Evolutionary conservation across 2,113 vertebrate species (phyloP).

Genomic region (Mustelus asterias): DNA sequence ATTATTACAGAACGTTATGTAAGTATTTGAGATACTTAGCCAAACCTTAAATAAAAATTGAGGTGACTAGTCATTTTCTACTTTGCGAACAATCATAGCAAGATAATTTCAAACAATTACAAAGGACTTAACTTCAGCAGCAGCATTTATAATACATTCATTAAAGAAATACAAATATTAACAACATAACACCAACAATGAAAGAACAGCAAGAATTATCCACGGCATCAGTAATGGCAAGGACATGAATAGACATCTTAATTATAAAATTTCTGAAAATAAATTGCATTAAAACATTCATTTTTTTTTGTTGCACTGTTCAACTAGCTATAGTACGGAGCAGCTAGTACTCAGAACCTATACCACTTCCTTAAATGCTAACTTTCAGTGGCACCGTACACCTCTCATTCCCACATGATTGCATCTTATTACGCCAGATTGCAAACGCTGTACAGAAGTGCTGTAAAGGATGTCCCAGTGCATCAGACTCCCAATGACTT

Average conservation of each 20-base stretch:
- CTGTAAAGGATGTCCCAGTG: neutral
- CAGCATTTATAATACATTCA: neutral
- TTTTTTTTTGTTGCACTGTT: neutral
- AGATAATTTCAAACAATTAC: neutral
- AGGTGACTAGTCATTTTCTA: neutral
- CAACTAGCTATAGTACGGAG: neutral
- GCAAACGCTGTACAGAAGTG: neutral
- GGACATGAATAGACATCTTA: neutral
- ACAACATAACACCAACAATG: no score
- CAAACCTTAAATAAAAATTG: neutral
- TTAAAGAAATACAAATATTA: neutral
- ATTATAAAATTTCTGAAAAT: neutral
- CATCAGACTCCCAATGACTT: neutral
- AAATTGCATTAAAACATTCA: neutral
- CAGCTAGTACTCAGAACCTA: neutral
- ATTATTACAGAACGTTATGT: no score
- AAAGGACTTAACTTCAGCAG: neutral
- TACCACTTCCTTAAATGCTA: neutral
- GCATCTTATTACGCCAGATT: neutral
- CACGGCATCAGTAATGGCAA: neutral
- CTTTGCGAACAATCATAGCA: neutral
- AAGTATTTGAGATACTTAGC: neutral
- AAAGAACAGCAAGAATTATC: neutral
- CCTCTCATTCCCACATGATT: neutral
- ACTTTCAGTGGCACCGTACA: neutral